Evolutionary conservation across 2,888 invertebrate species (phyloP).

Genomic region (Melieria crassipennis): DNA sequence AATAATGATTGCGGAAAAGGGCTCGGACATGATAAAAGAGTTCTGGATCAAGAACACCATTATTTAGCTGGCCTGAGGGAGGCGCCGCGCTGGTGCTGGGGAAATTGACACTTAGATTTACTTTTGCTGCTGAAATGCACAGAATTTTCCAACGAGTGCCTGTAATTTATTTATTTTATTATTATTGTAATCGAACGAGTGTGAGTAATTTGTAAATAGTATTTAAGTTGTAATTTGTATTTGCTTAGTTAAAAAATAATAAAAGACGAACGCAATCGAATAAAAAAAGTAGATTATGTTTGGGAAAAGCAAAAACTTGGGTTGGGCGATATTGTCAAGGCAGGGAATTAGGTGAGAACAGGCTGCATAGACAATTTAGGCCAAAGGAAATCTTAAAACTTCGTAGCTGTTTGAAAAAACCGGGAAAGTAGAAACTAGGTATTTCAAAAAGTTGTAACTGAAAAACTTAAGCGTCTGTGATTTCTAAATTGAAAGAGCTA

Average conservation of each 20-base stretch:
- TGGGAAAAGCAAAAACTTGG: too few species aligned
- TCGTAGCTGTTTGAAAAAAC: too few species aligned
- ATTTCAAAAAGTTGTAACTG: too few species aligned
- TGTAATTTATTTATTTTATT: conserved; percentile 20
- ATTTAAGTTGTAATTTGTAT: conserved; percentile 1
- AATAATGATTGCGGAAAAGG: conserved; percentile 92
- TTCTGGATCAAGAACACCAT: conserved; percentile 75
- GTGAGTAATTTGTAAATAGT: conserved; percentile 5
- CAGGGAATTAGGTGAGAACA: too few species aligned
- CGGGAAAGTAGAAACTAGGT: too few species aligned
- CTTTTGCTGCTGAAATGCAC: background rate
- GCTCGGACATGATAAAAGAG: conserved; percentile 86
- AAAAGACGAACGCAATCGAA: background rate
- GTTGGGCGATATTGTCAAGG: too few species aligned
- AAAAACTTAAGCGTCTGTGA: too few species aligned
- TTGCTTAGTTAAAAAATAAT: background rate
- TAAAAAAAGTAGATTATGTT: background rate
- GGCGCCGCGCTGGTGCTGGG: background rate
- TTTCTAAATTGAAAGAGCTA: too few species aligned
- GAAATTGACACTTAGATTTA: background rate
- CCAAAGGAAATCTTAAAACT: too few species aligned
- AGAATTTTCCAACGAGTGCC: conserved; percentile 16
- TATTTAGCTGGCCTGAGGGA: conserved; percentile 47
- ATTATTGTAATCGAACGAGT: conserved; percentile 6
- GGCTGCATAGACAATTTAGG: too few species aligned